Base-by-base conservation (phyloP, 2,113 vertebrate genomes). In the Amia ocellicauda region DNA sequence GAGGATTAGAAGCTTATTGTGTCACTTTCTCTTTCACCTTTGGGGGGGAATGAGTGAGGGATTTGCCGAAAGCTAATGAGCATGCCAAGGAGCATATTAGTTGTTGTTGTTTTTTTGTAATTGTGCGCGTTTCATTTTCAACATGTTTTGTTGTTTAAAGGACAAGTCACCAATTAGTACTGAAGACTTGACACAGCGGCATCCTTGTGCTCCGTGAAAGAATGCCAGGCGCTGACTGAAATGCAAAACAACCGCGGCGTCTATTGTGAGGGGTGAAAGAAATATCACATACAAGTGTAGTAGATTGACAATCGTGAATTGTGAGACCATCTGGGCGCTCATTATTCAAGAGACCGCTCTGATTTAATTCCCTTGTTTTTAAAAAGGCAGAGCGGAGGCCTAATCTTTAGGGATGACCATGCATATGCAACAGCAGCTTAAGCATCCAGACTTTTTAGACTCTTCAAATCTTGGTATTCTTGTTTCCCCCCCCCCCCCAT, bases 71-170 rank as follows among this genome's bases (percentile, higher is more conserved):
- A 66, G 43, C 56, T 58, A 73, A 71, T 76, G 66, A 71, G 65
- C 47, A 55, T 42, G 63, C 58, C 58, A 66, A 54, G 58, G 55
- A 63, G 56, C n/a, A 14, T 26, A 64, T 65, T 69, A 56, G 67
- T 64, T 74, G 72, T 70, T 69, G 69, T 66, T 47, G 64, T 68
- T 71, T n/a, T n/a, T n/a, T n/a, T n/a, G n/a, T n/a, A n/a, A n/a
- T n/a, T n/a, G n/a, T n/a, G n/a, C n/a, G n/a, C n/a, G n/a, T n/a
- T n/a, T n/a, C n/a, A n/a, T n/a, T 26, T 51, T 49, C 13, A 62
- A 62, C 14, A 51, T 72, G 67, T 70, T 70, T 67, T 22, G 62
- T 24, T 67, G 24, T 40, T 52, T 23, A 66, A 57, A 58, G 58
- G 53, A 59, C 36, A 52, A 53, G 52, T 49, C 47, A 62, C 45